Percentiles rank a stretch among this genome's conserved stretches.
Evolutionary conservation across 2,113 vertebrate species (phyloP).

Genomic region (Microcebus tavaratra): DNA sequence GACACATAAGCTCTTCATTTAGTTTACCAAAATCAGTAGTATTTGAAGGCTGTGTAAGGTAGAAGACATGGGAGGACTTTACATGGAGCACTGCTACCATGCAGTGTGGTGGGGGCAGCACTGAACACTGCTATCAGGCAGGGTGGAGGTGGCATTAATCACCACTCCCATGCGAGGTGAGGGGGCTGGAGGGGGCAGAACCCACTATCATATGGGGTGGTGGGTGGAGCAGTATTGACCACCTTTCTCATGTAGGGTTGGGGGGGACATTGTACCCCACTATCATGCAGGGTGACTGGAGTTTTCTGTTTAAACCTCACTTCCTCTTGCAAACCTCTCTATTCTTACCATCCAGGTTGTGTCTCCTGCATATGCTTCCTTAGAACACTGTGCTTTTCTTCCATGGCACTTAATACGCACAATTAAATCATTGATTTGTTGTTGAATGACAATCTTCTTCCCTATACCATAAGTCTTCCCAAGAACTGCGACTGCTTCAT

Average conservation of each 20-base stretch:
- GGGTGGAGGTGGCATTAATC: background rate
- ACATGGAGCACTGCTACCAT: fast-evolving
- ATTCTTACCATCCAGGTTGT: background rate
- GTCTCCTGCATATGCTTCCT: background rate
- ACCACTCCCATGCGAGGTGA: background rate
- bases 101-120: background rate
- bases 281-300: fast-evolving
- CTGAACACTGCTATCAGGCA: background rate
- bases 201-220: fast-evolving
- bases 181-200: background rate
- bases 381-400: background rate
- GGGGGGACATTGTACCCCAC: background rate
- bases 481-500: background rate
- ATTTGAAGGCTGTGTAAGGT: fast-evolving
- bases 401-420: background rate
- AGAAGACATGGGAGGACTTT: background rate
- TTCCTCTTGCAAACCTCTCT: background rate
- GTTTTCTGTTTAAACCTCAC: background rate
- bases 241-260: background rate
- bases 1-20: background rate
- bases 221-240: background rate
- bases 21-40: background rate
- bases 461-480: background rate
- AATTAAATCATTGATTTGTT: background rate
- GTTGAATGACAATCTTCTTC: background rate